Evolutionary conservation across 2,113 vertebrate species (phyloP).

Genomic region (Petromus typicus): DNA sequence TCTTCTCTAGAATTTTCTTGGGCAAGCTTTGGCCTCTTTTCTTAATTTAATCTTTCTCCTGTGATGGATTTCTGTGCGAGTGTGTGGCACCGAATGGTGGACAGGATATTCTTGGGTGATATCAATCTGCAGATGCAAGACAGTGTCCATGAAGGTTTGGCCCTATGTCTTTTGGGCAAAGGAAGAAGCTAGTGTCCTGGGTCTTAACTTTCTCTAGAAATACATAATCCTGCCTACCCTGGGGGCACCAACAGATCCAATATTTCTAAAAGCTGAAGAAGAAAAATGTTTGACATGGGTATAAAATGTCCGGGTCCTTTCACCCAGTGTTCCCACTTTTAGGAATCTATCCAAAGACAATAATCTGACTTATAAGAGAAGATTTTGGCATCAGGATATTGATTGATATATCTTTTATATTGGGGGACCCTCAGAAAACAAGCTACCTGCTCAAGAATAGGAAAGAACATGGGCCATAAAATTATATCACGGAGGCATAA

Average conservation of each 20-base stretch:
- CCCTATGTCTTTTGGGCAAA: neutral
- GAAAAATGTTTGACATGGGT: neutral
- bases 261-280: neutral
- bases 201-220: conserved; percentile 32
- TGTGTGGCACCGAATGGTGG: neutral
- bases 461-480: conserved; percentile 22
- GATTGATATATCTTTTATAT: neutral
- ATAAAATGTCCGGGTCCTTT: neutral
- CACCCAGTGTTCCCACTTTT: neutral
- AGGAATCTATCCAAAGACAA: neutral
- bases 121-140: fast-evolving
- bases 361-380: neutral
- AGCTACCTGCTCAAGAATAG: neutral
- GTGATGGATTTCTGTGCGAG: neutral
- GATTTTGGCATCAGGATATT: neutral
- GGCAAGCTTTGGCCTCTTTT: neutral
- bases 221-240: fast-evolving
- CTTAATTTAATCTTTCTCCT: neutral
- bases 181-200: neutral
- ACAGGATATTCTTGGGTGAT: neutral
- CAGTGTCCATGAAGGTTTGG: conserved; percentile 48
- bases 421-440: neutral
- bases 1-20: neutral
- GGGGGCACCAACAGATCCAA: neutral
- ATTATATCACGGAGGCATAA: conserved; percentile 33